Evolutionary conservation across 2,113 vertebrate species (phyloP), one percentile per base, ranked within the genome.

Genomic region (Myanophis thanlyinensis): DNA sequence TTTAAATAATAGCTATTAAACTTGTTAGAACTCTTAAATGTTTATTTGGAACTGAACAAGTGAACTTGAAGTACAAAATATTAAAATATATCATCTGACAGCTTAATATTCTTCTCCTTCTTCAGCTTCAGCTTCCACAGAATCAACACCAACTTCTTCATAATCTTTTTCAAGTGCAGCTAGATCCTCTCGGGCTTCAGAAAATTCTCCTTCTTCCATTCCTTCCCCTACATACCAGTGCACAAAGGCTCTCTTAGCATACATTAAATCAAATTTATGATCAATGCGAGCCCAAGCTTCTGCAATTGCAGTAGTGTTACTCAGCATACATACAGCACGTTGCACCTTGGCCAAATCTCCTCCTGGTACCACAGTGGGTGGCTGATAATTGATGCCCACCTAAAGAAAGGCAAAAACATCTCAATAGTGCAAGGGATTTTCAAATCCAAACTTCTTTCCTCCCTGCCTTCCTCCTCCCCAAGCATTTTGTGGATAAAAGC

Each of bases 151-250:
- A 9, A 51, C 80, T 89, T 94, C 95, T 46, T 96, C 93, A 62
- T 95, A 96, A 92, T 95, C 94, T 91, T 95, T 95, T 49, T 94
- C 95, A 89, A 96, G 92, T 2, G 95, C 95, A 80, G 95, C 67
- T 1, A 95, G 93, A 90, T 94, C 93, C 3, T 94, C 95, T 9
- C 92, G 90, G 47, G 90, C 91, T 94, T 93, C 94, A 44, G 93
- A 93, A 94, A 94, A 94, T 73, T 93, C 27, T 86, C 95, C 95
- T 94, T 94, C 86, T 92, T 95, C 86, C 59, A 84, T 94, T 73
- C 87, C 56, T 93, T 96, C 67, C 30, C 59, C 96, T 90, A 95
- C 86, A 90, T 92, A 93, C 94, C 93, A 94, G 91, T 67, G 96
- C 73, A 90, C 93, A 88, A 95, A 96, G 47, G 95, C 95, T 90